Base-by-base conservation (phyloP, 2,113 vertebrate genomes). In the Toxostoma redivivum region DNA sequence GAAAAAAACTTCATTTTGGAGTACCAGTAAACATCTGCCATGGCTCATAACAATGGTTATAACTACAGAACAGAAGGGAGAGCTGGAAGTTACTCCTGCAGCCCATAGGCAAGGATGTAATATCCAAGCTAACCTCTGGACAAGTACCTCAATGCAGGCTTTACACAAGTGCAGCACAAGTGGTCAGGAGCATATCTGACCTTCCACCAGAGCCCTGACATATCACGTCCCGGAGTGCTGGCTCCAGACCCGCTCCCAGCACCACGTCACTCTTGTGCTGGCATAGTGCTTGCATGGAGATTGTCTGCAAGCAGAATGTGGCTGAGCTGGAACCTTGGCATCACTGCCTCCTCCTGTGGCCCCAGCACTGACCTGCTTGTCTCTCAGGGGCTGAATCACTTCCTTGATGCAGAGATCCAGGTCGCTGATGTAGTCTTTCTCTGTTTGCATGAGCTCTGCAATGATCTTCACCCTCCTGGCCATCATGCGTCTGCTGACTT, bases 371-470 rank as follows among this genome's bases (percentile, higher is more conserved):
- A 99, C 99, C 99, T 99, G 98, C 74, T 98, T 94, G 47, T 97
- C 98, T 86, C 98, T 98, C 51, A 99, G 96, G 38, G 99, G 99
- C 89, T 98, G 98, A 73, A 99, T 98, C 92, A 99, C 99, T 89
- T 99, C 98, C 92, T 91, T 98, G 90, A 99, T 97, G 83, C 99
- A 99, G 86, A 99, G 98, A 91, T 99, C 98, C 97, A 99, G 93
- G 65, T 99, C 98, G 0, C 92, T 98, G 93, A 99, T 97, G 78
- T 98, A 99, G 94, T 99, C 99, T 76, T 96, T 99, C 86, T 99
- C 99, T 0, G 99, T 99, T 98, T 99, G 99, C 54, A 99, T 85
- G 37, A 99, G 98, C 92, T 99, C 99, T 87, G 98, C 77, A 3
- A 99, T 99, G 96, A 99, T 98, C 95, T 99, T 99, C 16, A 95